Conservation (phyloP, 2,888 invertebrate species). For the Ornithoptera alexandrae region DNA sequence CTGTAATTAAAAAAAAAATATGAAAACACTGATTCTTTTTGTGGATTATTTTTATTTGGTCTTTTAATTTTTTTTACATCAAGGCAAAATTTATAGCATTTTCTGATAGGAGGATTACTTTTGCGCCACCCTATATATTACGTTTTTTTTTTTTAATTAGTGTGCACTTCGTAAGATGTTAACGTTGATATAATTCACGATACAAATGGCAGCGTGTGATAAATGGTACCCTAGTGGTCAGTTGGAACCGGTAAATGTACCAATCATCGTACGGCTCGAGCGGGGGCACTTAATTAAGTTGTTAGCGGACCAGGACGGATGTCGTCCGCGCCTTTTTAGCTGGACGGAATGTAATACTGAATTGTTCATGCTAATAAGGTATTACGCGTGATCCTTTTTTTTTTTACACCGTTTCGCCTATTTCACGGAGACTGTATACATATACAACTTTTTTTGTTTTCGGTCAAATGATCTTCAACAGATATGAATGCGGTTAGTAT, state of each 20-base stretch:
- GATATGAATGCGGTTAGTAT: neutral
- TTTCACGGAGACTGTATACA: slow-evolving; percentile 11
- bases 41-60: too few species aligned
- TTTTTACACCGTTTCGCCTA: slow-evolving; percentile 23
- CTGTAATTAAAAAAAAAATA: too few species aligned
- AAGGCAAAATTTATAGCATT: too few species aligned
- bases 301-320: slow-evolving; percentile 37
- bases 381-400: slow-evolving; percentile 30
- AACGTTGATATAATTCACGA: neutral
- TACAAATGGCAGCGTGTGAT: neutral
- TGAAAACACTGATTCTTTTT: too few species aligned
- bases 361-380: slow-evolving; percentile 40
- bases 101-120: too few species aligned
- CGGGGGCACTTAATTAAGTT: slow-evolving; percentile 42
- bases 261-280: slow-evolving; percentile 30
- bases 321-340: slow-evolving; percentile 39
- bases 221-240: neutral
- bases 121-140: too few species aligned
- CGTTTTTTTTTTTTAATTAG: neutral
- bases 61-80: too few species aligned
- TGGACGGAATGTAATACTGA: slow-evolving; percentile 40
- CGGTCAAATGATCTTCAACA: neutral
- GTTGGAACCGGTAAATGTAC: slow-evolving; percentile 23
- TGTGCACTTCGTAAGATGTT: neutral
- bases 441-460: slow-evolving; percentile 1